Conservation (phyloP, 2,797 vertebrate genomes). For the Dendrocincla fuliginosa region DNA sequence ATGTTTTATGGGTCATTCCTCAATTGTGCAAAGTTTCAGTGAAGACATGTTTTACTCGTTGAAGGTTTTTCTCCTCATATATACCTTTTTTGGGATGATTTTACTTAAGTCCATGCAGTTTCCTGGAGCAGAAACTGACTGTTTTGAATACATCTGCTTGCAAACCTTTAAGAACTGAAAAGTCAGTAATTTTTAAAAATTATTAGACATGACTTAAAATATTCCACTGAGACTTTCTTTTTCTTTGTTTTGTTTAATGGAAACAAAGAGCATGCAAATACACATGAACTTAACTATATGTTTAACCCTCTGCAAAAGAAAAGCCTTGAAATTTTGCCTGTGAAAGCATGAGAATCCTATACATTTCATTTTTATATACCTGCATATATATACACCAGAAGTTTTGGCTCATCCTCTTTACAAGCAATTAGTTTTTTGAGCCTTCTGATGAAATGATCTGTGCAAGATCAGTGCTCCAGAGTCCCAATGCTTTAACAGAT, state of each 20-base stretch:
- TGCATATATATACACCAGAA: not conserved
- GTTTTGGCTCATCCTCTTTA: not conserved
- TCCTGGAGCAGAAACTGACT: not conserved
- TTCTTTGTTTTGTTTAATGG: not conserved
- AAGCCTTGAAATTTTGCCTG: not conserved
- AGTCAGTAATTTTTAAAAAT: not conserved
- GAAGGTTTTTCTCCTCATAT: not conserved
- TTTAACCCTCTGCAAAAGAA: not conserved
- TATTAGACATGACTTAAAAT: not conserved
- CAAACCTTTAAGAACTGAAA: not conserved
- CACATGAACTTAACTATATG: not conserved
- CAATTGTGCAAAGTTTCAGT: not conserved
- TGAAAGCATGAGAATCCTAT: not conserved
- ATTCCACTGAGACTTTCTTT: not conserved
- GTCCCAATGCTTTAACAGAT: not conserved
- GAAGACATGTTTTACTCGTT: not conserved
- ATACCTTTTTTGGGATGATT: not conserved
- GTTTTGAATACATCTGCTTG: not conserved
- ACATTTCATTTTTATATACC: not conserved
- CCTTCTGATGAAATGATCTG: slow-evolving; percentile 7
- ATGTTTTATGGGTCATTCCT: not conserved
- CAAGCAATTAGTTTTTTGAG: not conserved
- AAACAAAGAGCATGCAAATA: not conserved
- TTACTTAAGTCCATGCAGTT: not conserved
- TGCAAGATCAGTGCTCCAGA: not conserved